Evolutionary conservation across 2,113 vertebrate genomes (phyloP), one percentile per base, ranked within the genome.

Genomic region (Seriola rivoliana): DNA sequence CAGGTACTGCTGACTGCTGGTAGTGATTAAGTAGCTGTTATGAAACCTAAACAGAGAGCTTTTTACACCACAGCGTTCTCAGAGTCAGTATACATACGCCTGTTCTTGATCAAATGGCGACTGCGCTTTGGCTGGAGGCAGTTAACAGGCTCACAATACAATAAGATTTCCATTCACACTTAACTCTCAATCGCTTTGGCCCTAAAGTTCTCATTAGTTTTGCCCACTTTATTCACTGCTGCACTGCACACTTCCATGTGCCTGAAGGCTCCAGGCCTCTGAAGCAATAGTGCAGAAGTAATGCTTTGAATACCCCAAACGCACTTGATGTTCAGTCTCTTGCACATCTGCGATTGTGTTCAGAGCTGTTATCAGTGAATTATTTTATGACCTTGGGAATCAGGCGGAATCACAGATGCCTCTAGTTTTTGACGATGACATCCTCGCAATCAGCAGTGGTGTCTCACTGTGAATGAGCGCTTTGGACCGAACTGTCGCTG

Each of bases 261-360:
- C 92, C 88, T 60, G 62, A 87, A 90, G 91, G 86, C 88, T 63
- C 7, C 14, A 40, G 76, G 86, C 88, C 70, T 84, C 67, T 34
- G 54, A 84, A 78, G 90, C 88, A 78, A 81, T 84, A 84, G 87
- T 85, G 91, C 92, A 88, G 92, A 90, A 93, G 88, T 93, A 92
- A 94, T 89, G 40, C 86, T 59, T 19, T 75, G 85, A 92, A 92
- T 90, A 87, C 87, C 89, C 92, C 72, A 66, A 89, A 85, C 48
- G 25, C 84, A 67, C 77, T 86, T 65, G 68, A 92, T 91, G 91
- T 89, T 90, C 91, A 88, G 85, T 60, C 84, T 86, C 79, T 70
- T 69, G 79, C 92, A 92, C 92, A 94, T 93, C 90, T 94, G 93
- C 59, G 75, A 82, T 72, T 88, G 85, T 91, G 91, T 91, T 64